Evolutionary conservation across 2,888 invertebrate genomes (phyloP).

Genomic region (Andrena praecox): DNA sequence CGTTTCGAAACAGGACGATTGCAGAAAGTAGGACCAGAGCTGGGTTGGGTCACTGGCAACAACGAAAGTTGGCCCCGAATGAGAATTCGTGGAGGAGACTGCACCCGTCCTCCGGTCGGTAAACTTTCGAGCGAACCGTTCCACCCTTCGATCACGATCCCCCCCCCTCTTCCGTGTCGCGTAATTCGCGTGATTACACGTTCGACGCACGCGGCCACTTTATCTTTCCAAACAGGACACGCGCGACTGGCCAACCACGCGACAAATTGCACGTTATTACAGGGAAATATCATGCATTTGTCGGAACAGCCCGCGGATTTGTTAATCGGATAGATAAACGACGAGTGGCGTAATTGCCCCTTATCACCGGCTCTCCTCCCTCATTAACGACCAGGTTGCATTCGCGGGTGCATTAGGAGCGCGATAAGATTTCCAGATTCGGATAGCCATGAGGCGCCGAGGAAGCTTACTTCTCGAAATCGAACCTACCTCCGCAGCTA

Average conservation of each 20-base stretch:
- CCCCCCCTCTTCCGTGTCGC: no score
- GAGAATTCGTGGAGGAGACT: slow-evolving; percentile 31
- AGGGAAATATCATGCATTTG: background rate
- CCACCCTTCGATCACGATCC: background rate
- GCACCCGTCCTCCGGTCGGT: background rate
- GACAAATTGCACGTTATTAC: slow-evolving; percentile 10
- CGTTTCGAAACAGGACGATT: slow-evolving; percentile 29
- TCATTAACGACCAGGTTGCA: background rate
- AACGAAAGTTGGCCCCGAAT: slow-evolving; percentile 18
- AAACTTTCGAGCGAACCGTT: slow-evolving; percentile 2
- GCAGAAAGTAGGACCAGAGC: slow-evolving; percentile 31
- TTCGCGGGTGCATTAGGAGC: background rate
- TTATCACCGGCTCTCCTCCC: background rate
- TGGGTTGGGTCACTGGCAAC: slow-evolving; percentile 38
- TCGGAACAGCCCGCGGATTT: background rate
- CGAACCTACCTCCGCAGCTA: background rate
- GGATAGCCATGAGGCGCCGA: background rate
- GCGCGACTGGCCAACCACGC: background rate
- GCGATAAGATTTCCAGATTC: background rate
- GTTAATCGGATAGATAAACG: slow-evolving; percentile 11
- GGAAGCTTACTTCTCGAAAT: background rate
- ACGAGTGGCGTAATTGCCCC: background rate
- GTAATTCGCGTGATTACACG: slow-evolving; percentile 12
- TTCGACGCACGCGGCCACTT: background rate
- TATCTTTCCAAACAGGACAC: slow-evolving; percentile 2